Conservation (phyloP, 2,113 vertebrate species). For the Cariama cristata region DNA sequence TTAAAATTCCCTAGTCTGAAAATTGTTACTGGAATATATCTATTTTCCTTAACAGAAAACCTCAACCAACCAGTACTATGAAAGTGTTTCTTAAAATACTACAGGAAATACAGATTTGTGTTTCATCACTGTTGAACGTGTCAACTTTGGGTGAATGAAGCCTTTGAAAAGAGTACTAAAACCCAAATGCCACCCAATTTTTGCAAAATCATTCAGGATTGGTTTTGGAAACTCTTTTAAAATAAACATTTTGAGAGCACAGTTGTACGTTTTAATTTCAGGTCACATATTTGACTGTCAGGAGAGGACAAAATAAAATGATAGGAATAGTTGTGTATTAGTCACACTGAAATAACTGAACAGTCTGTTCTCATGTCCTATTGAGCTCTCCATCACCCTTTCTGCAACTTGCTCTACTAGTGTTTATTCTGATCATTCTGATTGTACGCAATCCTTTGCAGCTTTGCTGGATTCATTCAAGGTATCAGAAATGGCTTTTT, state of each 20-base stretch:
- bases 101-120: background rate
- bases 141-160: background rate
- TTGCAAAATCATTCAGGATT: background rate
- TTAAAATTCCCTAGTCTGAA: background rate
- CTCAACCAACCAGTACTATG: background rate
- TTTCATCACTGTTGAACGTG: background rate
- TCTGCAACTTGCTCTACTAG: background rate
- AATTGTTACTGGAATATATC: background rate
- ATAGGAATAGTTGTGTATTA: background rate
- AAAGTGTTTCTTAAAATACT: background rate
- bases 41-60: background rate
- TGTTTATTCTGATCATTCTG: background rate
- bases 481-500: background rate
- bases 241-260: background rate
- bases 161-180: background rate
- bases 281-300: background rate
- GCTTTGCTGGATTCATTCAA: background rate
- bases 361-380: accelerated
- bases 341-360: background rate
- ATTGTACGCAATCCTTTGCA: background rate
- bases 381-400: background rate
- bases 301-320: background rate
- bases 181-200: background rate
- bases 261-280: background rate
- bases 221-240: background rate